Conservation (phyloP, 2,113 vertebrate species). For the Columba livia region DNA sequence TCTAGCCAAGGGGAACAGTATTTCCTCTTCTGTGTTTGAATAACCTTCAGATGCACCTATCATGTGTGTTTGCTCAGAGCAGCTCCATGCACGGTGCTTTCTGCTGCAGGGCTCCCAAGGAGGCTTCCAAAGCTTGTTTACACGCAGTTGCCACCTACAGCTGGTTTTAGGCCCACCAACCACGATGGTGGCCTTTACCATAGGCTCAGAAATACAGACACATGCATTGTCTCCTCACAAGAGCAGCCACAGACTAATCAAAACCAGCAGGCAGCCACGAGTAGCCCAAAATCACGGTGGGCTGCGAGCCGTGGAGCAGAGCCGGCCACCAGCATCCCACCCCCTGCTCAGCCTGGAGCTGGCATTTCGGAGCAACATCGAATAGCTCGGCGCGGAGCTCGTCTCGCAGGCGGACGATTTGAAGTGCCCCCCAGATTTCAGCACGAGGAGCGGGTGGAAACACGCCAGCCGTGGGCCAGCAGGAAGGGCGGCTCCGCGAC, state of each 20-base stretch:
- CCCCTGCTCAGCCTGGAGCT: not conserved
- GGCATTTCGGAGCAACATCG: not conserved
- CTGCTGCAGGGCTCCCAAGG: not conserved
- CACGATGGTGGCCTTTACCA: not conserved
- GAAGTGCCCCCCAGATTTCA: not conserved
- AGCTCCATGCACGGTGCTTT: not conserved
- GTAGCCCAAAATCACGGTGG: rapidly evolving
- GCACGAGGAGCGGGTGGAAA: not conserved
- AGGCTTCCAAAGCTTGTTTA: not conserved
- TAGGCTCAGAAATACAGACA: not conserved
- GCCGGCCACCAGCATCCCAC: not conserved
- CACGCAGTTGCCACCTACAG: not conserved
- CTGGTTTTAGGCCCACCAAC: not conserved
- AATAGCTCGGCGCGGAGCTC: not conserved
- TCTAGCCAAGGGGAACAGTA: constrained; percentile 6
- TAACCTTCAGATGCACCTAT: not conserved
- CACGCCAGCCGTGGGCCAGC: rapidly evolving
- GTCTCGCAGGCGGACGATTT: not conserved
- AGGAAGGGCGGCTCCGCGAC: not conserved
- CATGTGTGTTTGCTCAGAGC: not conserved
- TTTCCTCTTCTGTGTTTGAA: constrained; percentile 51
- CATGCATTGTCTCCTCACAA: not conserved
- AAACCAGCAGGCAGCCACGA: constrained; percentile 10
- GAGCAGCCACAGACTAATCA: not conserved
- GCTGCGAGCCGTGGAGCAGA: not conserved